Evolutionary conservation across 2,113 vertebrate species (phyloP), one percentile per base, ranked within the genome.

Genomic region (Pachypanchax playfairii): DNA sequence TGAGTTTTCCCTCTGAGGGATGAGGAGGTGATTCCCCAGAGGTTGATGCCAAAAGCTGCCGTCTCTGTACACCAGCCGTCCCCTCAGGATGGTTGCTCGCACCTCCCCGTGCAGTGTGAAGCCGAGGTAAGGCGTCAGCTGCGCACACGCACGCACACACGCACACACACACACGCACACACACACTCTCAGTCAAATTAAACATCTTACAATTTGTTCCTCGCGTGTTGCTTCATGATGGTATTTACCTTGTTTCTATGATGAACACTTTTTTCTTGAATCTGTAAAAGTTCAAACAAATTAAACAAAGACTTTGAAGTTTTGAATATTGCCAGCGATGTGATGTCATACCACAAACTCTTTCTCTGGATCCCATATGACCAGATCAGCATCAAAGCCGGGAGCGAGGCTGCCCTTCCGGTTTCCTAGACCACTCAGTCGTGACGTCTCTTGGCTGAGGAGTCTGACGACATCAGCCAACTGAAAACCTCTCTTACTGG

Each of bases 121-220:
- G 13, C 91, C 92, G 10, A 93, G 88, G 65, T 93, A 94, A 0
- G 92, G 93, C 3, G 90, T 94, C 20, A 94, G 18, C 93, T 94
- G 44, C 18, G 61, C 62, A 74, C 22, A 87, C 49, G 31, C 4
- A 22, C 13, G 33, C 6, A n/a, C 5, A 39, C 18, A 9, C 6
- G 33, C n/a, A 8, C 24, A 73, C 29, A 84, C 43, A 22, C 1
- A 29, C 25, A 53, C 6, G n/a, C 5, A 35, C 13, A 12, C 7
- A 21, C 15, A 12, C 20, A 36, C 20, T 9, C 22, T 22, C 28
- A 18, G 14, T 28, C 15, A 29, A 22, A 4, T n/a, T 25, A 25
- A 42, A 42, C 3, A 26, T 25, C 47, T 20, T 0, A 1, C 24
- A 0, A 0, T 24, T 36, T 33, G 5, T 28, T 9, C 2, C 21